A percentile compares a stretch with the other conserved stretches of the same genome.
Evolutionary conservation across 92 coral and sea anemone genomes (phyloP).

Genomic region (Palythoa caribaeorum): DNA sequence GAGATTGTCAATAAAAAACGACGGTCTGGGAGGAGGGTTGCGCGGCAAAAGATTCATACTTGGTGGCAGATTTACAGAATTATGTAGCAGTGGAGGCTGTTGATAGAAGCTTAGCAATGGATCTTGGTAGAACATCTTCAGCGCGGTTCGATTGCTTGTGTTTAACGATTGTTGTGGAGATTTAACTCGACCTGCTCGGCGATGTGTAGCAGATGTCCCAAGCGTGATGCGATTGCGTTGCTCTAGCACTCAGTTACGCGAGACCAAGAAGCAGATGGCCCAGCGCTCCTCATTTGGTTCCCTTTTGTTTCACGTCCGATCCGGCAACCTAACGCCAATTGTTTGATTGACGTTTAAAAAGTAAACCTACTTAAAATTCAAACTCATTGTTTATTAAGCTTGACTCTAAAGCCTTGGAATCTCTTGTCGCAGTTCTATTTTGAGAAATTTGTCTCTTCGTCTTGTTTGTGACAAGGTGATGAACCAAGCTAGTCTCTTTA

Average conservation of each 20-base stretch:
- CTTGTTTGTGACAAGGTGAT: constrained; percentile 32
- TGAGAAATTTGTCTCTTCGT: constrained; percentile 19
- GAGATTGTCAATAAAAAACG: constrained; percentile 44
- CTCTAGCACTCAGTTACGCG: constrained; percentile 26
- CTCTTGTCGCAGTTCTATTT: constrained; percentile 43
- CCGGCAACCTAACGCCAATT: constrained; percentile 51
- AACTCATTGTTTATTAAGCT: constrained; percentile 68
- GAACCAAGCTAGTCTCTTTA: constrained; percentile 27
- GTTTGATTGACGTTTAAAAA: constrained; percentile 69
- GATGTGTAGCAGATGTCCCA: constrained; percentile 45
- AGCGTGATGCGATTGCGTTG: constrained; percentile 15
- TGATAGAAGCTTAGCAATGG: constrained; percentile 84
- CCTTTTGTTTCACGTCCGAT: constrained; percentile 41
- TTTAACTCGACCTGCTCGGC: constrained; percentile 8
- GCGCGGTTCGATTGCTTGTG: background rate
- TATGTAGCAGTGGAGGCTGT: constrained; percentile 69
- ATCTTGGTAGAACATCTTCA: constrained; percentile 90
- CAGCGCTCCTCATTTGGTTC: constrained; percentile 19
- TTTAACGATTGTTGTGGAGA: background rate
- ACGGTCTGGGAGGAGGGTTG: constrained; percentile 43
- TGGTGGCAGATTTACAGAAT: constrained; percentile 22
- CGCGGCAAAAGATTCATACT: constrained; percentile 37
- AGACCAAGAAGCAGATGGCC: constrained; percentile 23
- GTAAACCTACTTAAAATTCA: constrained; percentile 76
- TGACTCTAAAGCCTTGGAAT: constrained; percentile 36